These are phyloP conservation scores for Sula dactylatra DNA, from an alignment of 2,113 vertebrate genomes.

Conservation along the genomic window DNA sequence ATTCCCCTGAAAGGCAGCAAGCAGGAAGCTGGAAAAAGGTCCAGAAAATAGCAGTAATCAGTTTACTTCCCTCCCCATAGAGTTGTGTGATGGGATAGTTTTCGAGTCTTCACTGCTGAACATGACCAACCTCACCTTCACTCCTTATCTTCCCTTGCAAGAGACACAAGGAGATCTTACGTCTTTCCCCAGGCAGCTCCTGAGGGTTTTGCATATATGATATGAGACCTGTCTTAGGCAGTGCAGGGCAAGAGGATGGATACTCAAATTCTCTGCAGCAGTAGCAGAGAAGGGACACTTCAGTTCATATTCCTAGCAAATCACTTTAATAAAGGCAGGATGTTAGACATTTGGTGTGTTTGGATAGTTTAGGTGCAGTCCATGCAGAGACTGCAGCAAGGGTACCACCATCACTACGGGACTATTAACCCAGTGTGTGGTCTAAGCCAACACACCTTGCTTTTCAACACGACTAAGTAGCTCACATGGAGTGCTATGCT, in stretches of 20 bases:
- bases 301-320: not conserved
- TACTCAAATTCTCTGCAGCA: not conserved
- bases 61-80: not conserved
- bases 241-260: not conserved
- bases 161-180: not conserved
- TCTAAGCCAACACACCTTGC: not conserved
- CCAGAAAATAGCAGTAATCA: not conserved
- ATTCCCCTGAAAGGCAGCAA: not conserved
- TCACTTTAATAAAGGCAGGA: not conserved
- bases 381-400: fast-evolving
- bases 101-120: not conserved
- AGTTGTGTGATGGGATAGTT: not conserved
- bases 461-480: not conserved
- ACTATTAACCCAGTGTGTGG: not conserved
- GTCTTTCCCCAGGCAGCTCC: not conserved
- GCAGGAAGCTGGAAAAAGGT: not conserved
- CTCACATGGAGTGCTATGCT: not conserved
- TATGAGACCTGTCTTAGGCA: not conserved
- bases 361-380: not conserved
- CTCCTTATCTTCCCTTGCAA: not conserved
- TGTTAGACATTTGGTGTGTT: not conserved
- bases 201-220: not conserved
- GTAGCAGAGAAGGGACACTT: not conserved
- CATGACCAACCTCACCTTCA: not conserved
- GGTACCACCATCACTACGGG: not conserved